Percentiles rank a stretch among this genome's conserved stretches.
phyloP scores from a whole-genome alignment of 2,888 invertebrate genomes.

The Anarsia innoxiella region DNA sequence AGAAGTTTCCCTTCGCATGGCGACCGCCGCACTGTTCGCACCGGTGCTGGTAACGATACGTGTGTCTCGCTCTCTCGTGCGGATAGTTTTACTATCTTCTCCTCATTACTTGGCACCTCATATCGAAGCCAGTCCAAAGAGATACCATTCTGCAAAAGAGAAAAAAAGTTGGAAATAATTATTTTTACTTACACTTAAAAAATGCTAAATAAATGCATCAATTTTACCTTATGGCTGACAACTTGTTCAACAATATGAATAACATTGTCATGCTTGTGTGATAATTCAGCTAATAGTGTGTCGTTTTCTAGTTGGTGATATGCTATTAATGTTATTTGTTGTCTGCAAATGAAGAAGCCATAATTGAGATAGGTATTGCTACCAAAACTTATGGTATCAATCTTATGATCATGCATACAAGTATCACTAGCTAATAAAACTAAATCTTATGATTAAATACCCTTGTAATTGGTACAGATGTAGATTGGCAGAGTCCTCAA shows the following conservation, averaged over 20 bases:
- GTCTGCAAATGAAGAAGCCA: slow-evolving; percentile 65
- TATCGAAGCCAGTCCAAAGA: slow-evolving; percentile 81
- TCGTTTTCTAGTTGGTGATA: slow-evolving; percentile 92
- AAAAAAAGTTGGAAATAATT: too few relatives aligned
- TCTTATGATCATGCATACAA: too few relatives aligned
- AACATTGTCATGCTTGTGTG: slow-evolving; percentile 80
- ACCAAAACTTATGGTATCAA: too few relatives aligned
- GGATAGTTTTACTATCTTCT: slow-evolving; percentile 61
- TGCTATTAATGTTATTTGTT: slow-evolving; percentile 83
- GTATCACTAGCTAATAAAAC: too few relatives aligned
- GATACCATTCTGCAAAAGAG: slow-evolving; percentile 46
- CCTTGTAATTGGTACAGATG: slow-evolving; percentile 85
- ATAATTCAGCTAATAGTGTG: slow-evolving; percentile 87
- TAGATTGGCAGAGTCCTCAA: slow-evolving; percentile 92
- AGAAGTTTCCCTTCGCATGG: slow-evolving; percentile 84
- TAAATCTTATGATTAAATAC: too few relatives aligned
- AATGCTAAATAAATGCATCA: too few relatives aligned
- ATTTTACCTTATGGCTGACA: slow-evolving; percentile 70
- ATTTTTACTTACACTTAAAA: too few relatives aligned
- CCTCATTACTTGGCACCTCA: slow-evolving; percentile 79
- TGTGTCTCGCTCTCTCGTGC: slow-evolving; percentile 72
- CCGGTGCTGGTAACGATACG: slow-evolving; percentile 75
- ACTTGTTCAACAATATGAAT: slow-evolving; percentile 89
- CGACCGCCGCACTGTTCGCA: slow-evolving; percentile 35
- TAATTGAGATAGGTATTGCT: too few relatives aligned